Percentiles rank a stretch among this genome's conserved stretches.
These are phyloP conservation scores for Elephas maximus DNA, from an alignment of 2,113 vertebrate species.

Conservation along the genomic window DNA sequence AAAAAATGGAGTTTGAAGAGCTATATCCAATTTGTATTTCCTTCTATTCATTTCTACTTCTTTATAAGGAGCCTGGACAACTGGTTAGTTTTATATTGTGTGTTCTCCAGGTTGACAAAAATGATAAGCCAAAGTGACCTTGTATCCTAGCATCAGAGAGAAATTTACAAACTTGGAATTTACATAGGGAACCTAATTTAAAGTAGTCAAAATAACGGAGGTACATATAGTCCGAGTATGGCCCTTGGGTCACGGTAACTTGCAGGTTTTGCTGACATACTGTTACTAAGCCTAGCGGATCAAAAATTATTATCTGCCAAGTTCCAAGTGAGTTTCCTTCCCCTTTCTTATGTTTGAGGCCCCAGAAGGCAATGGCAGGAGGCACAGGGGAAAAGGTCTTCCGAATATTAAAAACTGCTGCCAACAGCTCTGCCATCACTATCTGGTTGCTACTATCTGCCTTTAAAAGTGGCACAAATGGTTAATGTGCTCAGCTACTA, in stretches of 20 bases:
- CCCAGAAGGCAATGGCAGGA: neutral
- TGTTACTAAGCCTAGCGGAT: neutral
- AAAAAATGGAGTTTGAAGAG: slow-evolving; percentile 23
- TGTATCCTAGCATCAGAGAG: neutral
- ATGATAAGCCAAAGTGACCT: neutral
- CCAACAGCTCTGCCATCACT: neutral
- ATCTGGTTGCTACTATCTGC: neutral
- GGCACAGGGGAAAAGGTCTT: neutral
- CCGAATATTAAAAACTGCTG: neutral
- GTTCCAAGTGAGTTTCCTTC: neutral
- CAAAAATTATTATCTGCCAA: neutral
- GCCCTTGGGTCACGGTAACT: neutral
- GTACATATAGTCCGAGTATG: neutral
- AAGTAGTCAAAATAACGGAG: slow-evolving; percentile 17
- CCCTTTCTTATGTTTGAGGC: neutral
- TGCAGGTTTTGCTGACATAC: neutral
- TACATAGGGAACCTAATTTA: neutral
- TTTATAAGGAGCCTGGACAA: neutral
- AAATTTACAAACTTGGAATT: slow-evolving; percentile 37
- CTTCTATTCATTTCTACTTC: neutral
- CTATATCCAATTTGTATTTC: neutral
- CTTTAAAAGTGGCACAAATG: neutral
- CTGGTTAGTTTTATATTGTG: neutral
- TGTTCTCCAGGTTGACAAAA: slow-evolving; percentile 9
- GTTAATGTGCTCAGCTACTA: neutral